phyloP scores from a whole-genome alignment of 2,888 invertebrate species.

The Mimachlamys varia region DNA sequence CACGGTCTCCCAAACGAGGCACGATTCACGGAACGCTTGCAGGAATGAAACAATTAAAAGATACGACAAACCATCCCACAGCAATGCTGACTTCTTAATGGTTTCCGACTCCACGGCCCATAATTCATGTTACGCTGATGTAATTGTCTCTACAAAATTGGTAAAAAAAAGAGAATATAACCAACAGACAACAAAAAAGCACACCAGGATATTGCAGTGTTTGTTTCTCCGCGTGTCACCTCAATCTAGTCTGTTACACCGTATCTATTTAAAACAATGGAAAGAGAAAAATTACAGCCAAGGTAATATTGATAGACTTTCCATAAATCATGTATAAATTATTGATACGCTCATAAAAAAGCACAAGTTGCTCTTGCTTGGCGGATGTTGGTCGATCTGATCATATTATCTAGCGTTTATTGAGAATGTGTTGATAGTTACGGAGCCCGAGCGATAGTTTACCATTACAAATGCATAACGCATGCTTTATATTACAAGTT shows the following conservation, averaged over 20 bases:
- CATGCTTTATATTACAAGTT: not conserved
- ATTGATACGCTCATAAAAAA: slow-evolving; percentile 4
- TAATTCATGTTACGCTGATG: not conserved
- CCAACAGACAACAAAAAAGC: not conserved
- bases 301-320: slow-evolving; percentile 28
- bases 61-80: not conserved
- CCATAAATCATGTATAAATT: not conserved
- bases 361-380: not conserved
- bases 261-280: slow-evolving; percentile 23
- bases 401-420: not conserved
- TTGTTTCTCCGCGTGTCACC: not conserved
- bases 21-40: slow-evolving; percentile 39
- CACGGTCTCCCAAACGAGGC: slow-evolving; percentile 21
- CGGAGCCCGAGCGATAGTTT: not conserved
- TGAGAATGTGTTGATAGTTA: not conserved
- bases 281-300: not conserved
- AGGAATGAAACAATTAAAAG: slow-evolving; percentile 38
- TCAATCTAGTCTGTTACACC: not conserved
- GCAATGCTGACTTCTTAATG: not conserved
- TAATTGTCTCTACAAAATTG: no score
- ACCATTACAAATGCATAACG: not conserved
- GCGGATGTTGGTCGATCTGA: not conserved
- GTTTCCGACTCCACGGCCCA: not conserved
- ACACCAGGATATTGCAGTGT: not conserved
- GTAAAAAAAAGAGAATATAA: no score